phyloP scores from a whole-genome alignment of 2,888 invertebrate genomes.

The Balanococcus diminutus region DNA sequence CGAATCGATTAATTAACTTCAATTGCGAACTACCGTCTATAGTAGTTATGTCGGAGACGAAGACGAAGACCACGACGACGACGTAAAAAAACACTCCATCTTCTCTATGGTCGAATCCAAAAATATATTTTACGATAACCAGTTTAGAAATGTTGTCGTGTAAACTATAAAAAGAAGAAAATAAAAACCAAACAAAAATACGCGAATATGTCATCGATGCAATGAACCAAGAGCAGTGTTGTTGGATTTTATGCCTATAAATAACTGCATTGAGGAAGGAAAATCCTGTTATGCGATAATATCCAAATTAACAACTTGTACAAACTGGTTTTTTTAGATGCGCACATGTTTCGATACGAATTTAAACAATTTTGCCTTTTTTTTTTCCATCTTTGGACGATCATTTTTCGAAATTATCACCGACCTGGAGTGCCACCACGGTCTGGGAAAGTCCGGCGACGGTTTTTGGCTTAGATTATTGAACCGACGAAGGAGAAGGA shows the following conservation, averaged over 20 bases:
- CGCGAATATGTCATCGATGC: slow-evolving; percentile 36
- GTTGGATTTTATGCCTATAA: slow-evolving; percentile 19
- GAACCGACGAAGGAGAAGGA: neutral
- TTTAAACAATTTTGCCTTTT: neutral
- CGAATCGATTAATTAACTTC: slow-evolving; percentile 18
- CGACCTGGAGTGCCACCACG: neutral
- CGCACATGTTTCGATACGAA: slow-evolving; percentile 26
- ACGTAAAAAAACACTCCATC: neutral
- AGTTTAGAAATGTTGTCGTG: neutral
- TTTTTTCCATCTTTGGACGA: neutral
- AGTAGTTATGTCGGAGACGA: neutral
- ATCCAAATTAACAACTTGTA: slow-evolving; percentile 43
- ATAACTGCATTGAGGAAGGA: slow-evolving; percentile 43
- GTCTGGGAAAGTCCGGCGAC: neutral
- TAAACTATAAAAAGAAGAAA: neutral
- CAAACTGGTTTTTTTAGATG: slow-evolving; percentile 14
- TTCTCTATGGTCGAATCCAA: neutral
- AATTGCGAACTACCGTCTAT: neutral
- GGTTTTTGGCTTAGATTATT: neutral
- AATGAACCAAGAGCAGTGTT: neutral
- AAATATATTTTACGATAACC: neutral
- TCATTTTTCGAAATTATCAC: neutral
- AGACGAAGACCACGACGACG: neutral
- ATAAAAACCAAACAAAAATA: neutral
- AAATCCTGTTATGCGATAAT: slow-evolving; percentile 44